Evolutionary conservation across 1,140 invertebrate species (phyloP).

Genomic region (Chymomyza costata): DNA sequence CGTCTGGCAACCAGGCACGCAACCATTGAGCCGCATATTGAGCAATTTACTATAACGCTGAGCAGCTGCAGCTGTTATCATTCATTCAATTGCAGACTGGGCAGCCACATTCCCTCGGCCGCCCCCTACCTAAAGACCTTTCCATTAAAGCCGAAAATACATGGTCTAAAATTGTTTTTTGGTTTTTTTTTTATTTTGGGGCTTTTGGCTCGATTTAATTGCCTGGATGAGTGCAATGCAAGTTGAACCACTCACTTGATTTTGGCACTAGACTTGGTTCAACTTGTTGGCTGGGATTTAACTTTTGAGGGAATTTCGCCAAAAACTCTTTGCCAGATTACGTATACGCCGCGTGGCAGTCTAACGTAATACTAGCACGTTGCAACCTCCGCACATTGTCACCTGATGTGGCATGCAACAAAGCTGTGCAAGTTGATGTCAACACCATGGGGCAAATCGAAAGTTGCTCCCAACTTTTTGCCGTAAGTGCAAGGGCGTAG

Average conservation of each 20-base stretch:
- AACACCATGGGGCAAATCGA: too few species aligned
- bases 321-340: too few species aligned
- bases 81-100: conserved; percentile 64
- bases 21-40: conserved; percentile 42
- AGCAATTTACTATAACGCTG: conserved; percentile 63
- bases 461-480: too few species aligned
- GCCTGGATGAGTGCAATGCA: conserved; percentile 32
- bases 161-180: too few species aligned
- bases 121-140: conserved; percentile 40
- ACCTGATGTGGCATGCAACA: too few species aligned
- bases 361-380: too few species aligned
- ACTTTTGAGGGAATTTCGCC: too few species aligned
- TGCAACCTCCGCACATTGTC: too few species aligned
- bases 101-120: too few species aligned
- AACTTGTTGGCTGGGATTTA: conserved; percentile 10
- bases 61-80: conserved; percentile 44
- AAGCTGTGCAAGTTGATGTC: too few species aligned
- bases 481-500: too few species aligned
- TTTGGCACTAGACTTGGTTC: conserved; percentile 12
- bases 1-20: conserved; percentile 42
- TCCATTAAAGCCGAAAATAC: conserved; percentile 40
- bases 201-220: conserved; percentile 45
- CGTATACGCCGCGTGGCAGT: too few species aligned
- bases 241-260: conserved; percentile 25
- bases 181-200: conserved; percentile 11